A percentile compares a stretch with the other conserved stretches of the same genome.
Conservation (phyloP, 2,113 vertebrate genomes). For the Arizona elegans region DNA sequence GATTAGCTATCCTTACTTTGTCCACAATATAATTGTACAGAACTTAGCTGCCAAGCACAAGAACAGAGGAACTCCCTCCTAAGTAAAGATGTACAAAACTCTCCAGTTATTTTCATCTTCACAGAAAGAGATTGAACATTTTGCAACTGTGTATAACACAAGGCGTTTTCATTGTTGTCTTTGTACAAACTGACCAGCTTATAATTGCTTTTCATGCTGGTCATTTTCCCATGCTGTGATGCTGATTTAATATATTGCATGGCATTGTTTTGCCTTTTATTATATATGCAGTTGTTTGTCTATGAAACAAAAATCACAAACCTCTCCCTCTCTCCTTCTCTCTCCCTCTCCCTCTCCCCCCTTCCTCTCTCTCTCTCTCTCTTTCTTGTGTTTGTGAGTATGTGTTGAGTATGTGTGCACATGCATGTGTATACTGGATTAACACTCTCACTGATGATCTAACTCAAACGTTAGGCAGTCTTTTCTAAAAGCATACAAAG, state of each 20-base stretch:
- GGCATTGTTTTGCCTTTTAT: neutral
- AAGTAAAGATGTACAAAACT: neutral
- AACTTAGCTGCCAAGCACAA: neutral
- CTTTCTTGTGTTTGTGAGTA: neutral
- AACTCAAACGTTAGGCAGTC: neutral
- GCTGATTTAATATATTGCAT: neutral
- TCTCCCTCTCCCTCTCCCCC: no score
- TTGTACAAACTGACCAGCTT: neutral
- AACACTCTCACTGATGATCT: neutral
- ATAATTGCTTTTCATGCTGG: neutral
- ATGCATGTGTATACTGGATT: neutral
- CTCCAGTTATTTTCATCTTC: neutral
- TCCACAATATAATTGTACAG: neutral
- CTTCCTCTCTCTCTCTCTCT: neutral
- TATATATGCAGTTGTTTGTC: neutral
- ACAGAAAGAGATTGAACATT: neutral
- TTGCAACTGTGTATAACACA: neutral
- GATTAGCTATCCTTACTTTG: neutral
- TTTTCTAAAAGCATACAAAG: neutral
- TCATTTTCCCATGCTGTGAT: neutral
- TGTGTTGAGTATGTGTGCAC: neutral
- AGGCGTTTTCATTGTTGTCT: neutral
- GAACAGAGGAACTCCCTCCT: neutral
- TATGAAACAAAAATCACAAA: neutral
- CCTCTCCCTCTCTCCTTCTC: no score